A percentile compares a stretch with the other conserved stretches of the same genome.
Conservation (phyloP, 1,140 invertebrate species). For the Zaprionus gabonicus region DNA sequence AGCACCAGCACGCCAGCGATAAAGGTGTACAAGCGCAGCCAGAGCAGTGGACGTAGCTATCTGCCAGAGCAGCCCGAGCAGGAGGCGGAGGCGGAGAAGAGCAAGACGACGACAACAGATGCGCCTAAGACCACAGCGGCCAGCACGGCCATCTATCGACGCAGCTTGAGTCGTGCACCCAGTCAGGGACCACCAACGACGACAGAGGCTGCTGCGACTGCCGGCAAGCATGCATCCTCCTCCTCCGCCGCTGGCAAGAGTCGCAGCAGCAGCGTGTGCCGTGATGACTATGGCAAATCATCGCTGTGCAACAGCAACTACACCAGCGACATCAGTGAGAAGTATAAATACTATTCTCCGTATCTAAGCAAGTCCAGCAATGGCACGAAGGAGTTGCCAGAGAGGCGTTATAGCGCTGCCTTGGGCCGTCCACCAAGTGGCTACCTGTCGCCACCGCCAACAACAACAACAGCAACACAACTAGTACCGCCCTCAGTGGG, state of each 20-base stretch:
- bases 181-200: slow-evolving; percentile 17
- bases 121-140: slow-evolving; percentile 63
- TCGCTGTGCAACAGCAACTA: slow-evolving; percentile 70
- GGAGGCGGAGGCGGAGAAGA: slow-evolving; percentile 18
- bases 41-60: slow-evolving; percentile 73
- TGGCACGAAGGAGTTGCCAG: slow-evolving; percentile 41
- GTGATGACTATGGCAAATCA: slow-evolving; percentile 72
- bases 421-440: slow-evolving; percentile 82
- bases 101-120: slow-evolving; percentile 49
- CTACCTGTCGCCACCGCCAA: slow-evolving; percentile 73
- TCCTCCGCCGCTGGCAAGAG: slow-evolving; percentile 41
- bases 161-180: slow-evolving; percentile 69
- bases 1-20: slow-evolving; percentile 15
- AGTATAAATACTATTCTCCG: slow-evolving; percentile 83
- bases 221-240: background rate
- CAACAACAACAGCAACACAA: background rate
- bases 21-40: slow-evolving; percentile 79
- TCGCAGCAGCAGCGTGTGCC: slow-evolving; percentile 75
- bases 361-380: slow-evolving; percentile 73
- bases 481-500: slow-evolving; percentile 6
- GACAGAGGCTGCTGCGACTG: background rate
- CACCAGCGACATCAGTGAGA: slow-evolving; percentile 78
- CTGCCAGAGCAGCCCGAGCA: slow-evolving; percentile 38
- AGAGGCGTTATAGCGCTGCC: slow-evolving; percentile 65
- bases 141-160: slow-evolving; percentile 63